A percentile compares a stretch with the other conserved stretches of the same genome.
These are phyloP conservation scores for Rhynchophorus ferrugineus DNA, from an alignment of 1,140 invertebrate species.

Conservation along the genomic window DNA sequence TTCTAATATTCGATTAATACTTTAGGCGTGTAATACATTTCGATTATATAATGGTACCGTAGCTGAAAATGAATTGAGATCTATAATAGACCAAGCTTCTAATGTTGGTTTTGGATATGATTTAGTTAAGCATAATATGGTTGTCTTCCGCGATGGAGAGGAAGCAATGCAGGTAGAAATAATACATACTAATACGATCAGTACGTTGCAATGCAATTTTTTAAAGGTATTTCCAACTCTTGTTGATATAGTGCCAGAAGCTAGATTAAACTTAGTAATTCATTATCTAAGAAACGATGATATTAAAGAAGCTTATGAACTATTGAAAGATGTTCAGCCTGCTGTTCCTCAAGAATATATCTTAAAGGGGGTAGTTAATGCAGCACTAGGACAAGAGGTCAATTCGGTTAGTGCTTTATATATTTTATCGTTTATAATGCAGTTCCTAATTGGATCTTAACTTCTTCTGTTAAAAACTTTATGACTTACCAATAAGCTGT, in stretches of 20 bases:
- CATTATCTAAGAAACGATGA: conserved; percentile 90
- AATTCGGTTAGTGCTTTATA: conserved; percentile 60
- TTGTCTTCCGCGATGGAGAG: conserved; percentile 92
- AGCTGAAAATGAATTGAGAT: conserved; percentile 79
- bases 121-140: conserved; percentile 90
- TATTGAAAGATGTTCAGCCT: conserved; percentile 90
- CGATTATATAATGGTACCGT: conserved; percentile 90
- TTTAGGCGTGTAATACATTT: conserved; percentile 40
- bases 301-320: conserved; percentile 77
- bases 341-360: conserved; percentile 94
- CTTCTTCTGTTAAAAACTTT: no score
- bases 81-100: conserved; percentile 69
- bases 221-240: conserved; percentile 84
- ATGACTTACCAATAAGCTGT: no score
- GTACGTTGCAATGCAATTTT: no score
- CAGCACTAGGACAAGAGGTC: conserved; percentile 84
- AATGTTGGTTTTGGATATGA: conserved; percentile 86
- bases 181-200: not conserved
- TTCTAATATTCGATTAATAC: conserved; percentile 3
- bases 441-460: not conserved
- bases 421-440: not conserved
- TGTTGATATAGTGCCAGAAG: conserved; percentile 94
- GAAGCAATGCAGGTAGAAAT: conserved; percentile 67
- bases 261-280: conserved; percentile 91
- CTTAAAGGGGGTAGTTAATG: conserved; percentile 92